phyloP scores from a whole-genome alignment of 2,888 invertebrate species.

The Drosophila nigricruria region DNA sequence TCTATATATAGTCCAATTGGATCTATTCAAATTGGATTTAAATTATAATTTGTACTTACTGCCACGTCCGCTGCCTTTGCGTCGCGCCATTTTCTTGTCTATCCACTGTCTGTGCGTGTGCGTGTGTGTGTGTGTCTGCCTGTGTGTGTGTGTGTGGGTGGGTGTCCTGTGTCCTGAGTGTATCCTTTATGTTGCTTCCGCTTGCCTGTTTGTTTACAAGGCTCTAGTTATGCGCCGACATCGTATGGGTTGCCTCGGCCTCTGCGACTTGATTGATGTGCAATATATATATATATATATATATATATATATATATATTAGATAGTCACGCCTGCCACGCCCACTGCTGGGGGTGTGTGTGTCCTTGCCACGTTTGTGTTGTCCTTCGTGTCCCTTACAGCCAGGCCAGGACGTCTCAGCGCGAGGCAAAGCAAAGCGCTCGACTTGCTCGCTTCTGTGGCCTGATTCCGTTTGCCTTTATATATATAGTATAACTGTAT shows the following conservation, averaged over 20 bases:
- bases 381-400: conserved; percentile 16
- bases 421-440: conserved; percentile 15
- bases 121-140: not conserved
- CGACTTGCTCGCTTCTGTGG: conserved; percentile 34
- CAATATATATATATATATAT: conserved; percentile 4
- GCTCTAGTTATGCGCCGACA: conserved; percentile 14
- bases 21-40: not conserved
- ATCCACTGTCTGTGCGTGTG: conserved; percentile 2
- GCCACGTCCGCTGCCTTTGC: conserved; percentile 82
- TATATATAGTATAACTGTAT: conserved; percentile 6
- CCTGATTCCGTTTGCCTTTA: conserved; percentile 38
- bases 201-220: conserved; percentile 28
- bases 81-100: conserved; percentile 72
- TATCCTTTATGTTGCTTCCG: conserved; percentile 27
- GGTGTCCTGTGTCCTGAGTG: conserved; percentile 23
- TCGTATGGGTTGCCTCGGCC: conserved; percentile 1
- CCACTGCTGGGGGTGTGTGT: conserved; percentile 24
- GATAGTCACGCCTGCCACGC: conserved; percentile 41
- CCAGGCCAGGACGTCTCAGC: conserved; percentile 21
- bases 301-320: conserved; percentile 9
- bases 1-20: not conserved
- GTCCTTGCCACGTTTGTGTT: conserved; percentile 36
- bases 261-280: conserved; percentile 60
- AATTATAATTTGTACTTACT: conserved; percentile 69
- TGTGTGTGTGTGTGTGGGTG: not conserved